phyloP scores from a whole-genome alignment of 2,888 invertebrate species.

The Aleiodes leptofemur region DNA sequence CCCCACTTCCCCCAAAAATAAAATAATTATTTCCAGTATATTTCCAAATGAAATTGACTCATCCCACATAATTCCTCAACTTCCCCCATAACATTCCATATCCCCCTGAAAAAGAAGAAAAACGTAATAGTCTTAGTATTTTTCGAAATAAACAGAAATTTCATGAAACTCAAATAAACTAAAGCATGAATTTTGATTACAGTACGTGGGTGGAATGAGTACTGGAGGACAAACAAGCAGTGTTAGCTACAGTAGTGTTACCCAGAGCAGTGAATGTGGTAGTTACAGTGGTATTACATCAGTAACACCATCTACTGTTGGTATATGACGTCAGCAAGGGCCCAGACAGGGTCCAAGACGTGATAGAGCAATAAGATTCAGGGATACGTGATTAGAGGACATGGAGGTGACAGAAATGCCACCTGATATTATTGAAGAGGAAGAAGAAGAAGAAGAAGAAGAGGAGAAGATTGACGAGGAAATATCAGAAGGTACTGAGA shows the following conservation, averaged over 20 bases:
- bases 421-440: constrained; percentile 37
- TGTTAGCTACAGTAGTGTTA: constrained; percentile 72
- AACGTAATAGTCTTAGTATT: not conserved
- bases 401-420: constrained; percentile 29
- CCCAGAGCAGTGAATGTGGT: constrained; percentile 70
- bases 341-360: constrained; percentile 70
- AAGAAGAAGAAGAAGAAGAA: constrained; percentile 21
- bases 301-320: constrained; percentile 53
- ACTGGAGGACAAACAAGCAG: constrained; percentile 68
- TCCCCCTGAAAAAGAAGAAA: not conserved
- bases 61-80: no score
- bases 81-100: no score
- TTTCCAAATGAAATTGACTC: no score
- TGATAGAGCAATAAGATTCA: constrained; percentile 70
- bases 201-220: constrained; percentile 70
- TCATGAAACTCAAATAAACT: not conserved
- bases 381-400: constrained; percentile 70
- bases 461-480: constrained; percentile 28
- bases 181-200: constrained; percentile 56
- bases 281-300: constrained; percentile 59
- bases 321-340: constrained; percentile 71
- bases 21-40: no score
- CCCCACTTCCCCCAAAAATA: no score
- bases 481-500: constrained; percentile 23
- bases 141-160: not conserved